A percentile compares a stretch with the other conserved stretches of the same genome.
phyloP scores from a whole-genome alignment of 2,888 invertebrate species.

The Coelinius sp. region DNA sequence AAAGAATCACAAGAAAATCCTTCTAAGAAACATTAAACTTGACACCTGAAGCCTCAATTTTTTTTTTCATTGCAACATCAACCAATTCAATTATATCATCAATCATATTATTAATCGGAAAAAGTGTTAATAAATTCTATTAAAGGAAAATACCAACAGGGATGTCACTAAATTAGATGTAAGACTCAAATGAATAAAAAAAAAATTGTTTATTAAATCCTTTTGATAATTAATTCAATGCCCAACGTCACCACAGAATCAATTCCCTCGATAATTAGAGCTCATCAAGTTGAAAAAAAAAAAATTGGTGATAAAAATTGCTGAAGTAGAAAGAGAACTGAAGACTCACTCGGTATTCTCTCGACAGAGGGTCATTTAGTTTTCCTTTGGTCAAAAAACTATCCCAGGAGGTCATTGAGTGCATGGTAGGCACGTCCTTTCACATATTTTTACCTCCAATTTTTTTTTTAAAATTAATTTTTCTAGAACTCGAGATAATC shows the following conservation, averaged over 20 bases:
- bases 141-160: not conserved
- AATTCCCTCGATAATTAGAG: not conserved
- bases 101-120: no score
- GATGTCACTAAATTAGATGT: not conserved
- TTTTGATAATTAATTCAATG: not conserved
- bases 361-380: constrained; percentile 23
- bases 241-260: not conserved
- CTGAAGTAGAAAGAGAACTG: no score
- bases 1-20: not conserved
- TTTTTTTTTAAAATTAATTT: constrained; percentile 46
- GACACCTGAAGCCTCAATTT: not conserved
- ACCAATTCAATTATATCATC: not conserved
- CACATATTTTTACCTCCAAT: constrained; percentile 22
- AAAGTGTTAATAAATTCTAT: not conserved
- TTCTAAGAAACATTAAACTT: not conserved
- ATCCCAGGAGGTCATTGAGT: constrained; percentile 25
- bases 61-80: not conserved
- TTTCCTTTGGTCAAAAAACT: constrained; percentile 10
- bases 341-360: constrained; percentile 21
- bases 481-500: constrained; percentile 58
- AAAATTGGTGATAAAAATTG: no score
- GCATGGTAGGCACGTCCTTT: constrained; percentile 34
- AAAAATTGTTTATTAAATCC: not conserved
- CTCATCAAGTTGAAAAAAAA: no score
- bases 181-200: constrained; percentile 4